Evolutionary conservation across 2,113 vertebrate genomes (phyloP).

Genomic region (Pollimyrus isidori): DNA sequence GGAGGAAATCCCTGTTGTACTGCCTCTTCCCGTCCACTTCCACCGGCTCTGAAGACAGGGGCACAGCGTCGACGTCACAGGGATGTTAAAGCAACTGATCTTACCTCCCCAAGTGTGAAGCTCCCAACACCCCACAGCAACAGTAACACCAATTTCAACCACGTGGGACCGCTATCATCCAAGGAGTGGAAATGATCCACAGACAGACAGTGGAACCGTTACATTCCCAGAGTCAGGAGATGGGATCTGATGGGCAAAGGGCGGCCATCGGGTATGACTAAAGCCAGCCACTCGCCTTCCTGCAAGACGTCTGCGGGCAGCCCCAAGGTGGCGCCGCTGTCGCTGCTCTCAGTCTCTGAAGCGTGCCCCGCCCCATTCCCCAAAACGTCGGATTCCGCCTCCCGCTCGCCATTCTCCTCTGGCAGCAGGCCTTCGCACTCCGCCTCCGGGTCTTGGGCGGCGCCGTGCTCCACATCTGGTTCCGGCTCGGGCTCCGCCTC

Average conservation of each 20-base stretch:
- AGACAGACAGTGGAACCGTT: not conserved
- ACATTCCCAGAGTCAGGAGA: not conserved
- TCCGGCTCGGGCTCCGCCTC: constrained; percentile 36
- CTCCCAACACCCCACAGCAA: not conserved
- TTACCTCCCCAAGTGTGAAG: not conserved
- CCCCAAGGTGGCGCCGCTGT: constrained; percentile 51
- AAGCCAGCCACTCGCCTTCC: constrained; percentile 60
- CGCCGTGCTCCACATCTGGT: constrained; percentile 61
- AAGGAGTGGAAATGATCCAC: not conserved
- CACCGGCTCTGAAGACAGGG: constrained; percentile 44
- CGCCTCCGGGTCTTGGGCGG: constrained; percentile 43
- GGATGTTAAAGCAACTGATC: not conserved
- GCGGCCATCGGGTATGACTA: not conserved
- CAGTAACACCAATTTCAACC: not conserved
- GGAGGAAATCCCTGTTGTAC: constrained; percentile 80
- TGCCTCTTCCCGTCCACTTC: constrained; percentile 81
- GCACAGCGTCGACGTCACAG: not conserved
- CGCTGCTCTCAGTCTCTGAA: constrained; percentile 74
- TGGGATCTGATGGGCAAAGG: not conserved
- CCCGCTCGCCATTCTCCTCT: constrained; percentile 76
- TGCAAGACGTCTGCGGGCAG: constrained; percentile 55
- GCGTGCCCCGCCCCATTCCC: constrained; percentile 76
- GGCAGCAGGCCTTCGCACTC: constrained; percentile 44
- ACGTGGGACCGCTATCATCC: not conserved
- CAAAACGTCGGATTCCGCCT: constrained; percentile 57